Evolutionary conservation across 2,888 invertebrate species (phyloP).

Genomic region (Kuschelorhynchus macadamiae): DNA sequence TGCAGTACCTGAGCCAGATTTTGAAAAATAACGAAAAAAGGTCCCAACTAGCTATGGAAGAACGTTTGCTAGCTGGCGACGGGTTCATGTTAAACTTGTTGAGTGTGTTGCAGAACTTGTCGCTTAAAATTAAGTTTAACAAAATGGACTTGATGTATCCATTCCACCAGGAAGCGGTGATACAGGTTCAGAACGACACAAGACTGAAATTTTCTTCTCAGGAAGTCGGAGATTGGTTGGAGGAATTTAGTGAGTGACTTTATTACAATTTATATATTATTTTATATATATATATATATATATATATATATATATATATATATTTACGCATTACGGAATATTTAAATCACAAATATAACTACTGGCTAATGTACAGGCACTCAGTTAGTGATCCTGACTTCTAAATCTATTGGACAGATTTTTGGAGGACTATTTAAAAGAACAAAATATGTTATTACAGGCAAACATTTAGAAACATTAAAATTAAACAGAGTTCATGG

Average conservation of each 20-base stretch:
- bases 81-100: slow-evolving; percentile 96
- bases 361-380: no score
- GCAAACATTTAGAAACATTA: no score
- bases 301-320: no score
- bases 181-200: slow-evolving; percentile 83
- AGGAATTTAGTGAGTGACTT: slow-evolving; percentile 73
- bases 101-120: slow-evolving; percentile 90
- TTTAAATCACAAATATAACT: no score
- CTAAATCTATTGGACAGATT: no score
- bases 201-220: slow-evolving; percentile 86
- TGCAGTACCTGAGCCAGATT: slow-evolving; percentile 85
- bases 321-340: no score
- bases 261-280: not conserved
- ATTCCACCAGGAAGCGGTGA: slow-evolving; percentile 83
- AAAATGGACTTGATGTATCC: slow-evolving; percentile 92
- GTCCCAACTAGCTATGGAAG: slow-evolving; percentile 92
- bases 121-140: slow-evolving; percentile 90
- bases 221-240: slow-evolving; percentile 84
- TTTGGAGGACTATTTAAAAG: no score
- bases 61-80: slow-evolving; percentile 89
- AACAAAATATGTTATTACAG: no score
- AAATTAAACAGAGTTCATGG: no score
- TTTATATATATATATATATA: not conserved
- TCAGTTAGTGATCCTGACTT: no score
- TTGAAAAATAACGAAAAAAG: slow-evolving; percentile 88